Base-by-base conservation (phyloP, 2,888 invertebrate genomes). In the Brachycybe producta region DNA sequence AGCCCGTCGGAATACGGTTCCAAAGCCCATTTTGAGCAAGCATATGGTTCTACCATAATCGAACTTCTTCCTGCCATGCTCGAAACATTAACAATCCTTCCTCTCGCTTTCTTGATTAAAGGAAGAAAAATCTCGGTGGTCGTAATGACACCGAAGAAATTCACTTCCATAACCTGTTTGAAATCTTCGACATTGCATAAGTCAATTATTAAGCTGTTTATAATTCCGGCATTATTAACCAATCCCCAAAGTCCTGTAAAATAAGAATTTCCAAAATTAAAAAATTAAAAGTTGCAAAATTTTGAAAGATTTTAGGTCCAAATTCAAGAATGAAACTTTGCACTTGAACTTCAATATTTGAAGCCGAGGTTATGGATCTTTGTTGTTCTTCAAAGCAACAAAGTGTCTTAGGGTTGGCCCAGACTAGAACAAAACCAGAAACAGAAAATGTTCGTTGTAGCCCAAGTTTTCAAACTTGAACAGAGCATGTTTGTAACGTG, bases 161-260 rank as follows among this genome's bases (percentile, higher is more conserved):
- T 46, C 19, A 46, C 46, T 26, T 46, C 36, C 46, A 46, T 23
- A 11, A 46, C 46, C 5, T 46, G 19, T 5, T 36, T 26, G 19
- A 35, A 46, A 13, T 46, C 46, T n/a, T 32, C 24, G 13, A 30
- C n/a, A 4, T 26, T 36, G 23, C 21, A 7, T 21, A 35, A 35
- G 17, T 46, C 46, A 13, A 46, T 35, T 2, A 46, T 1, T 19
- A 19, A 23, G 23, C 36, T 27, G 15, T 35, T n/a, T 5, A 7
- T 17, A 11, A 46, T 46, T 15, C 46, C 46, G 11, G 46, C 46
- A 17, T 46, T 46, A 24, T 46, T 46, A n/a, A 46, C 46, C 5
- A 46, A 8, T 7, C 27, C 46, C 46, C 46, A 46, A 15, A 46
- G 27, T 24, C 46, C 46, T 46, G 17, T n/a, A 38, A 17, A 38